Evolutionary conservation across 2,888 invertebrate genomes (phyloP).

Genomic region (Eugnorisma glareosa): DNA sequence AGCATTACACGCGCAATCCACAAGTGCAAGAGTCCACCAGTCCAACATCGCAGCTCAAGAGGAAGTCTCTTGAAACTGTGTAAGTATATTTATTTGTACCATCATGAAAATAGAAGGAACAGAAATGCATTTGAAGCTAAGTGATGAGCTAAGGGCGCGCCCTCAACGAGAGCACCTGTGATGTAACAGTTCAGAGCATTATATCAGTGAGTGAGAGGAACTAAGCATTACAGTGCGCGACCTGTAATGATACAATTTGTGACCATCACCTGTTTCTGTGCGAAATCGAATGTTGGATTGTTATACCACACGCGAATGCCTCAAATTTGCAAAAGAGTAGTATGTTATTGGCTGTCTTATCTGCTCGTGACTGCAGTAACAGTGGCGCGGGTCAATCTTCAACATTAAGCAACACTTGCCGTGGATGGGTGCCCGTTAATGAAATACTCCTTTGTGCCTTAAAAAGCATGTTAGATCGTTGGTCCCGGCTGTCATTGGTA

Average conservation of each 20-base stretch:
- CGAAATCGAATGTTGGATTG: background rate
- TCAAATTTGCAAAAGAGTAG: background rate
- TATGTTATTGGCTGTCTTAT: background rate
- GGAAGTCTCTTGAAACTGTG: conserved; percentile 74
- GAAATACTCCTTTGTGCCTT: background rate
- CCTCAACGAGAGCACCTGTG: background rate
- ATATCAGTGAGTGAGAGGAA: background rate
- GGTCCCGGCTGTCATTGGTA: background rate
- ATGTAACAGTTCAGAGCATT: background rate
- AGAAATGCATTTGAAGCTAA: background rate
- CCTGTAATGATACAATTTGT: background rate
- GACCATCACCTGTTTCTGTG: background rate
- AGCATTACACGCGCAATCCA: conserved; percentile 86
- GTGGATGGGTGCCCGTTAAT: background rate
- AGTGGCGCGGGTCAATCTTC: background rate
- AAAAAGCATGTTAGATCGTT: background rate
- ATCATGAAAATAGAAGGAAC: background rate
- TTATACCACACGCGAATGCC: background rate
- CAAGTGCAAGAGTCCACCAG: conserved; percentile 73
- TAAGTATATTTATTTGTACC: conserved; percentile 47
- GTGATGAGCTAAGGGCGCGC: background rate
- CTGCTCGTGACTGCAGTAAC: background rate
- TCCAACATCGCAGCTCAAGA: conserved; percentile 74
- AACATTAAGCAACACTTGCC: background rate
- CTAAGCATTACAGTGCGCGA: background rate